Evolutionary conservation across 2,888 invertebrate species (phyloP).

Genomic region (Alcis repandata): DNA sequence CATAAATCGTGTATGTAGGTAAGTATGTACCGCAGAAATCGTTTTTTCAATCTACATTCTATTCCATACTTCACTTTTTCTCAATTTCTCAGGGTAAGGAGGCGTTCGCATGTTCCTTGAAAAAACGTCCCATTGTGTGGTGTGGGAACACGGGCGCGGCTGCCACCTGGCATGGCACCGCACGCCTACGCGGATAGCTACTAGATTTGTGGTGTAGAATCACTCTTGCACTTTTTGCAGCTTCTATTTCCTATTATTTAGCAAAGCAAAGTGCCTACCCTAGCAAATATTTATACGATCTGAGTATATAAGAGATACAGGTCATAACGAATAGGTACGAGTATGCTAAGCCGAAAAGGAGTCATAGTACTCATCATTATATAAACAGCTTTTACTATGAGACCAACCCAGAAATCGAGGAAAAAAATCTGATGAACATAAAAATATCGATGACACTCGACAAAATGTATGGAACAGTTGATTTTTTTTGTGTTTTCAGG

Average conservation of each 20-base stretch:
- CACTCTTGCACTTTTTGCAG: slow-evolving; percentile 16
- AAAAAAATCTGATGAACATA: too few species aligned
- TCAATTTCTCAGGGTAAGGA: slow-evolving; percentile 13
- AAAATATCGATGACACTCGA: too few species aligned
- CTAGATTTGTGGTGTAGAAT: slow-evolving; percentile 3
- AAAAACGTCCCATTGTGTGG: slow-evolving; percentile 64
- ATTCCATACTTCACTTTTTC: slow-evolving; percentile 10
- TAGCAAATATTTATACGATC: too few species aligned
- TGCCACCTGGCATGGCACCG: slow-evolving; percentile 73
- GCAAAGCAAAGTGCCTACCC: too few species aligned
- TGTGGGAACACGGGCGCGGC: slow-evolving; percentile 60
- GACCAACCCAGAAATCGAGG: too few species aligned
- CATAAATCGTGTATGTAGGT: too few species aligned
- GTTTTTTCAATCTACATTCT: background rate
- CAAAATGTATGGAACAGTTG: too few species aligned
- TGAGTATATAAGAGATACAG: background rate
- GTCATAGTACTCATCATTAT: too few species aligned
- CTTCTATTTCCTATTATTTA: background rate
- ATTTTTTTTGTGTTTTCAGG: too few species aligned
- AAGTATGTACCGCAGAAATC: background rate
- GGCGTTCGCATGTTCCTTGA: slow-evolving; percentile 57
- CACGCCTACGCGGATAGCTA: background rate
- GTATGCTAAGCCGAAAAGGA: too few species aligned
- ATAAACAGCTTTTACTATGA: too few species aligned
- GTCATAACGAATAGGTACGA: too few species aligned